These are phyloP conservation scores for Turdus rufiventris DNA, from an alignment of 2,113 vertebrate genomes.

Conservation along the genomic window DNA sequence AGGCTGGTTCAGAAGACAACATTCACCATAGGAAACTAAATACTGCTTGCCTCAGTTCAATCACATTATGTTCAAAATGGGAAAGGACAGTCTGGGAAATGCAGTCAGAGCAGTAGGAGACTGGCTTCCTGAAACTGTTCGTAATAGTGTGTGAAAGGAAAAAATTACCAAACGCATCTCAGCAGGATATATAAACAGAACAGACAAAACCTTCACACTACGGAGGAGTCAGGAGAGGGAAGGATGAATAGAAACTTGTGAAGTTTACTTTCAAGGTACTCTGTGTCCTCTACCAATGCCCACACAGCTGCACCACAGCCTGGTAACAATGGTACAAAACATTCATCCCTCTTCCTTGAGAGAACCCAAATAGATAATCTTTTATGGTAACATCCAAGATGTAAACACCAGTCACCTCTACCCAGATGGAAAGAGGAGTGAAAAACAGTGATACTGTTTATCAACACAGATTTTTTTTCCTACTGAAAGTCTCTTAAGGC, in stretches of 20 bases:
- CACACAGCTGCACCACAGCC: accelerated
- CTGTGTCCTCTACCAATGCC: accelerated
- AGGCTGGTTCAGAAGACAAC: not conserved
- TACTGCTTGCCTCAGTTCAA: not conserved
- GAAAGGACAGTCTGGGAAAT: not conserved
- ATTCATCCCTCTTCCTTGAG: not conserved
- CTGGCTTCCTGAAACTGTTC: not conserved
- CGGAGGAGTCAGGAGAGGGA: not conserved
- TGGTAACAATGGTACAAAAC: not conserved
- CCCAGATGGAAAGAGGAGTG: not conserved
- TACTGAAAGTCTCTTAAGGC: accelerated
- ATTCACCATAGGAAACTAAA: too few species aligned
- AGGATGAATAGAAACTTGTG: not conserved
- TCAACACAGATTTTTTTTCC: not conserved
- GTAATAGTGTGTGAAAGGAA: not conserved
- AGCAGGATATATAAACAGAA: not conserved
- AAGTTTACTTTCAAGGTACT: not conserved
- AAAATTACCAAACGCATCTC: not conserved
- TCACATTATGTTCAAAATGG: accelerated
- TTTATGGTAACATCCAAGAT: not conserved
- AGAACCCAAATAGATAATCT: not conserved
- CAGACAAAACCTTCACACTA: not conserved
- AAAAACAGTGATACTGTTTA: not conserved
- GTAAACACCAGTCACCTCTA: not conserved
- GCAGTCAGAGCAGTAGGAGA: not conserved